These are phyloP conservation scores for Zaprionus nigranus DNA, from an alignment of 1,140 invertebrate genomes.

Conservation along the genomic window DNA sequence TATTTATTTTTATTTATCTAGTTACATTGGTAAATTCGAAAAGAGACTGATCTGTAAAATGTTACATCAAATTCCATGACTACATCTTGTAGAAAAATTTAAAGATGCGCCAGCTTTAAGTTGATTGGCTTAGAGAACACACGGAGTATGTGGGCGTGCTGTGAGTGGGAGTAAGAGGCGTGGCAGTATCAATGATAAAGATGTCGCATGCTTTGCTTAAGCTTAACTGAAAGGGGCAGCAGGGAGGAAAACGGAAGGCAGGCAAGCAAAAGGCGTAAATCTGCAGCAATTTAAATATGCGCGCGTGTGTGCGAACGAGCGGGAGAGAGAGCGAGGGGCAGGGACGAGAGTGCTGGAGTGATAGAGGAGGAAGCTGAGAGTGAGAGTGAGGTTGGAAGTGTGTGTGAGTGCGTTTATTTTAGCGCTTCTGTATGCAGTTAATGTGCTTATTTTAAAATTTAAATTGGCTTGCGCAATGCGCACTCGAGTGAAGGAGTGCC, in stretches of 20 bases:
- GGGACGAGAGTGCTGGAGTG: neutral
- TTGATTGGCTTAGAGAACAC: neutral
- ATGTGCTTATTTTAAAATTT: conserved; percentile 83
- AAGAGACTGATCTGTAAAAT: no score
- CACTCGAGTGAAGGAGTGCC: conserved; percentile 40
- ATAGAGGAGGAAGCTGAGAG: neutral
- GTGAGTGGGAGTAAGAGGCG: conserved; percentile 1
- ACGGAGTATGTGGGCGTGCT: neutral
- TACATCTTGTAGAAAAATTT: neutral
- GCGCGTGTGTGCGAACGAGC: conserved; percentile 33
- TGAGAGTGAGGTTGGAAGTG: neutral
- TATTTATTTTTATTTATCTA: no score
- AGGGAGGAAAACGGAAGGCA: neutral
- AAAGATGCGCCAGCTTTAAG: neutral
- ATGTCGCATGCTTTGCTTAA: neutral
- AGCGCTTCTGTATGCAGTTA: conserved; percentile 70
- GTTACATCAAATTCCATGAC: no score
- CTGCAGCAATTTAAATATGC: conserved; percentile 66
- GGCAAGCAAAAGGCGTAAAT: conserved; percentile 52
- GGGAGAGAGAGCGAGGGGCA: neutral
- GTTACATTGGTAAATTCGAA: no score
- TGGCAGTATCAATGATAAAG: conserved; percentile 7
- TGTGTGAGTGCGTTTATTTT: conserved; percentile 48
- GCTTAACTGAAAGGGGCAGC: neutral
- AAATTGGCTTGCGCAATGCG: conserved; percentile 81